Base-by-base conservation (phyloP, 1,140 invertebrate genomes). In the Drosophila arawakana region DNA sequence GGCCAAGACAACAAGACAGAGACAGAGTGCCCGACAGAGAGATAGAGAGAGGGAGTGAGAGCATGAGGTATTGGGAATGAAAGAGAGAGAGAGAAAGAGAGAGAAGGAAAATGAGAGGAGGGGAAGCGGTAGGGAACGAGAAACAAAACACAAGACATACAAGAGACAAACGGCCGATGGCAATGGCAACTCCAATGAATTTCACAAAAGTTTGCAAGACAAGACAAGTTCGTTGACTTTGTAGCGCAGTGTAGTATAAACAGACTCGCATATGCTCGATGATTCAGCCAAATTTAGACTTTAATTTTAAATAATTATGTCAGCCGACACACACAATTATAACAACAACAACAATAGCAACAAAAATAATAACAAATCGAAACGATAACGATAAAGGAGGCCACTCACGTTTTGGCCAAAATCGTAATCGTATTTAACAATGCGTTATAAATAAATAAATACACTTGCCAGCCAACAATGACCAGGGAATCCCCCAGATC, bases 271-370 rank as follows among this genome's bases (percentile, higher is more conserved):
- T 50, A 66, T 63, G 72, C 57, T 25, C 44, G 68, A 73, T 85
- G 82, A 88, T 88, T 85, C 83, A 85, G 82, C 83, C 82, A 72
- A 71, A 79, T 70, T 54, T 62, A 73, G 55, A 77, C 77, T 72
- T 79, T 86, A 77, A 86, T 86, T 86, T 86, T 83, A 74, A 83
- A 88, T 86, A 83, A 89, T 86, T 80, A 88, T 86, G 76, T 86
- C 84, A 86, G 73, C 61, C 37, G 43, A 62, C 39, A 59, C 39
- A 59, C 54, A 58, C 66, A 81, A 37, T 37, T 68, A 73, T 76
- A 76, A 70, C 25, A 73, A 63, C 78, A 73, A n/a, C 25, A 30
- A 46, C 25, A 35, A 13, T 9, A 6, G 21, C 65, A 46, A 34
- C 50, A 76, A 8, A 13, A 68, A 65, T 15, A 44, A 21, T 47